Evolutionary conservation across 1,140 invertebrate genomes (phyloP), one percentile per base, ranked within the genome.

Genomic region (Drosophila repleta): DNA sequence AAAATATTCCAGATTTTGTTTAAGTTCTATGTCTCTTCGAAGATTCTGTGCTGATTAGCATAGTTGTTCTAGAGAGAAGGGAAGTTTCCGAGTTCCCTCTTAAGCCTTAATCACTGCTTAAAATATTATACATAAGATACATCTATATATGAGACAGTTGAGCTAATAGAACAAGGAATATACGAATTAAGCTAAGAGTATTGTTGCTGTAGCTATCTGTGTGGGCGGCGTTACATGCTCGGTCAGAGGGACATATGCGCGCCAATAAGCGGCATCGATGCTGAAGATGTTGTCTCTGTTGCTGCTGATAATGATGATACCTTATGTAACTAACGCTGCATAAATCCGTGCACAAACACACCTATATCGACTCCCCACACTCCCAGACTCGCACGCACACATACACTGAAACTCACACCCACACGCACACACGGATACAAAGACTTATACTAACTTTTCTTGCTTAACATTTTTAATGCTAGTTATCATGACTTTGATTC

Each of bases 241-340:
- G 37, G 29, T 21, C 41, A 55, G 39, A 18, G 67, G 45, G 57
- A 65, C 55, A 68, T 72, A 51, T 61, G 55, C 48, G 67, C 52
- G 72, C 63, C 78, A 70, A 73, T 52, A 62, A 56, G 57, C 64
- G 45, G 46, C 35, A 49, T 58, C 56, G 43, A 18, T n/a, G 37
- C 21, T 45, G 26, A 55, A 1, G 51, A 26, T 52, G 62, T n/a
- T 72, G 77, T 51, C 49, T 57, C 21, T 69, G 70, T 63, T 73
- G 69, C 18, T 53, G 70, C 57, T 82, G 74, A 67, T 72, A 74
- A 82, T 88, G 83, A 61, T 74, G 83, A 83, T 87, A 81, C 77
- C 83, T 87, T 87, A 87, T 87, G 83, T 87, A 87, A 87, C 83
- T 88, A 88, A 76, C 79, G 83, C 83, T 87, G 83, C 83, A 87